These are phyloP conservation scores for Apistogramma diplotaenia DNA, from an alignment of 2,113 vertebrate genomes.

Conservation along the genomic window DNA sequence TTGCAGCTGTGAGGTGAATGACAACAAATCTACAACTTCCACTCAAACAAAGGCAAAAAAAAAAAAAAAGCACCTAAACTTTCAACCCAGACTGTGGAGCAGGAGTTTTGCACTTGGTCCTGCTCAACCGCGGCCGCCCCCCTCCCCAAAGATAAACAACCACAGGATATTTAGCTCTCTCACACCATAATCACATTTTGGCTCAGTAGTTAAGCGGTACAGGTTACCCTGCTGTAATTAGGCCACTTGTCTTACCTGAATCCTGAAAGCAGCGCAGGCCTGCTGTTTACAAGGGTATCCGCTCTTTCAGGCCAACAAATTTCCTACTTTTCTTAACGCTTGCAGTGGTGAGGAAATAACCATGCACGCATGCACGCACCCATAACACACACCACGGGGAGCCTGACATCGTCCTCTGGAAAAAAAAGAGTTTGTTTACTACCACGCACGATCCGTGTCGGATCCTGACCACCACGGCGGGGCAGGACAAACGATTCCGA, in stretches of 20 bases:
- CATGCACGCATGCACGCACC: not conserved
- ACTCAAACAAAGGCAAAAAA: not conserved
- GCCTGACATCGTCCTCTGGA: conserved; percentile 11
- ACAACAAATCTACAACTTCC: conserved; percentile 13
- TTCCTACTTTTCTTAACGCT: conserved; percentile 60
- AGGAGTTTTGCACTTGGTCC: not conserved
- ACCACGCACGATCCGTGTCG: conserved; percentile 47
- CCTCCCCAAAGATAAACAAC: conserved; percentile 23
- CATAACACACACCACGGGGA: not conserved
- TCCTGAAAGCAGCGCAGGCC: conserved; percentile 29
- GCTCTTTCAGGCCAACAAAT: conserved; percentile 32
- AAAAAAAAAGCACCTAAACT: not conserved
- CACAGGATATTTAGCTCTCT: not conserved
- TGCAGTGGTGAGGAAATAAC: conserved; percentile 51
- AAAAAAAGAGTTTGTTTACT: conserved; percentile 47
- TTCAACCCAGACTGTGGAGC: not conserved
- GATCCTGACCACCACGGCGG: conserved; percentile 12
- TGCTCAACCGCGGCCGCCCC: not conserved
- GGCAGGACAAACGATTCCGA: conserved; percentile 39
- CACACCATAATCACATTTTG: conserved; percentile 51
- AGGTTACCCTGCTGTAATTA: conserved; percentile 48
- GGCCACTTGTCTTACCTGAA: conserved; percentile 61
- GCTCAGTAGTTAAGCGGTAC: conserved; percentile 36
- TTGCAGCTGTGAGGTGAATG: not conserved
- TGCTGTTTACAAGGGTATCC: conserved; percentile 33